A percentile compares a stretch with the other conserved stretches of the same genome.
Evolutionary conservation across 2,113 vertebrate species (phyloP).

Genomic region (Theristicus caerulescens): DNA sequence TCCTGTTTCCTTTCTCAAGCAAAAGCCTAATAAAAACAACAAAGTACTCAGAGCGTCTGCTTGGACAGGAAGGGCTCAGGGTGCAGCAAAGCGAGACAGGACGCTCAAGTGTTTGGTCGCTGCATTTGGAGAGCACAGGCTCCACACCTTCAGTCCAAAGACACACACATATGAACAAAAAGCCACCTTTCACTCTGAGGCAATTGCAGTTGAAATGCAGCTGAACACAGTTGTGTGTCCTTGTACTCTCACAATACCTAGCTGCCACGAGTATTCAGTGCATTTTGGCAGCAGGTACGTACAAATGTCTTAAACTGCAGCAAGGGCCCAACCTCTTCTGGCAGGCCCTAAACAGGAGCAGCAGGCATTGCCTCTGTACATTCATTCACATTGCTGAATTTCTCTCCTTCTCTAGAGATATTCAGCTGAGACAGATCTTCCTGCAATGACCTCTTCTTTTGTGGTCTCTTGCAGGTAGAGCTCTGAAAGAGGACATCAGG

Average conservation of each 20-base stretch:
- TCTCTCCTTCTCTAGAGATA: not conserved
- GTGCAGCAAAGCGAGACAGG: fast-evolving
- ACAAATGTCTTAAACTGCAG: not conserved
- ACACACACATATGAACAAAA: not conserved
- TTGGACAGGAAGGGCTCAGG: not conserved
- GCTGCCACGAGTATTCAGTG: not conserved
- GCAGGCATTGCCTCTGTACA: not conserved
- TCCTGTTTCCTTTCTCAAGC: not conserved
- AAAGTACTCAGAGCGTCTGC: not conserved
- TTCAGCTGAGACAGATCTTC: not conserved
- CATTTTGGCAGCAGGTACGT: not conserved
- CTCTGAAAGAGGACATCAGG: not conserved
- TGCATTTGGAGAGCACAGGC: not conserved
- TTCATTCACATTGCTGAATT: not conserved
- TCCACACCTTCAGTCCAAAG: not conserved
- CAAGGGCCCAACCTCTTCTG: not conserved
- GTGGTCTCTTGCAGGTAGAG: not conserved
- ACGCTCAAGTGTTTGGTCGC: fast-evolving
- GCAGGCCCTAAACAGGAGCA: not conserved
- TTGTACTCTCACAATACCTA: fast-evolving
- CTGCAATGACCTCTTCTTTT: not conserved
- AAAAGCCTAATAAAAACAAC: not conserved
- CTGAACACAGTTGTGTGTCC: not conserved
- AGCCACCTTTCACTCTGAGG: not conserved
- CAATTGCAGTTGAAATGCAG: not conserved